Base-by-base conservation (phyloP, 2,888 invertebrate genomes). In the Chelonus formosanus region DNA sequence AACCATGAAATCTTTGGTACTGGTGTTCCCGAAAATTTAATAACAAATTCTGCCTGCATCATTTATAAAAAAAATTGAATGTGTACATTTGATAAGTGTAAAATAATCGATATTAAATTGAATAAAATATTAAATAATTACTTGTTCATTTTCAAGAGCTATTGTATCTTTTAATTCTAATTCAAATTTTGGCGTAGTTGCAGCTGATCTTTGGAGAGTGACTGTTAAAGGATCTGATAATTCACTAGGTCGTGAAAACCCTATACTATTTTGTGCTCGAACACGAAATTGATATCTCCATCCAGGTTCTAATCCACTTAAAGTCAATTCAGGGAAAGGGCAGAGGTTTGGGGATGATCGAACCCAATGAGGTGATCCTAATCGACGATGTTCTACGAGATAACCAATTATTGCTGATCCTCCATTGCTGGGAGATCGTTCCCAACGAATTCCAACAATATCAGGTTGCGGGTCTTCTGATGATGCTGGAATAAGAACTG, bases 231-330 rank as follows among this genome's bases (percentile, higher is more conserved):
- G 90, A 80, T 95, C 94, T 5, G 95, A 94, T 34, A 95, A 87
- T 76, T 94, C 93, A 79, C 97, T 94, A 62, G 92, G 91, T 70
- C 91, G 91, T 1, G 95, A 95, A 69, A 90, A 86, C 2, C 98
- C 98, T 36, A 94, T 91, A 44, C 92, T 90, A 85, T 98, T 98
- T 82, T 96, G 91, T 0, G 98, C 97, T 65, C 92, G 91, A 10
- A 97, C 93, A 67, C 98, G 89, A 87, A 97, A 97, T 85, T 92
- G 94, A 84, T 95, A 95, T 59, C 92, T 88, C 88, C 93, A 92
- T 63, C 94, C 95, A 0, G 94, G 94, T 78, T 93, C 93, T 45
- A 96, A 87, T 31, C 94, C 94, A 72, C 91, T 90, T 48, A 96
- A 88, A 54, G 92, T 89, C 43, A 94, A 87, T 84, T 95, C 93